Conservation (phyloP, 2,888 invertebrate species). For the Diabrotica balteata region DNA sequence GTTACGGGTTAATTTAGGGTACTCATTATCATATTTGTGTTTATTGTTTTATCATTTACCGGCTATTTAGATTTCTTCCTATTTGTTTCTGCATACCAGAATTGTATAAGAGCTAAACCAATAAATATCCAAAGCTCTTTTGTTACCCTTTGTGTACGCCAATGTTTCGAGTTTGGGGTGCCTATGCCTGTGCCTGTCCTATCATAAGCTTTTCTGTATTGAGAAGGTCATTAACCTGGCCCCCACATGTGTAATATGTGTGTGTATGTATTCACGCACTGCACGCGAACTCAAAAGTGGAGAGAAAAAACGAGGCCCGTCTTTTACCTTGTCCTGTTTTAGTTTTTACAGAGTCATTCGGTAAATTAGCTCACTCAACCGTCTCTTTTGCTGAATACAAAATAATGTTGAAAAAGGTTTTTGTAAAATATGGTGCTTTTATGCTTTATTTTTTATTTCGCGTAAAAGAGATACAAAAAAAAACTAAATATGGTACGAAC, state of each 20-base stretch:
- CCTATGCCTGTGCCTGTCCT: slow-evolving; percentile 52
- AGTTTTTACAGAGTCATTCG: slow-evolving; percentile 11
- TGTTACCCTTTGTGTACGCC: neutral
- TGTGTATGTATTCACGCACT: slow-evolving; percentile 50
- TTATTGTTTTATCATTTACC: too few species aligned
- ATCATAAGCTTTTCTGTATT: slow-evolving; percentile 57
- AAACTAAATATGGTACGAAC: too few species aligned
- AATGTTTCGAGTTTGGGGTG: slow-evolving; percentile 12
- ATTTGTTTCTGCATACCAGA: too few species aligned
- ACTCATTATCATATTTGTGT: too few species aligned
- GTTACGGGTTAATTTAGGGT: too few species aligned
- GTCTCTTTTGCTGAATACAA: neutral
- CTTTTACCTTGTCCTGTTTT: slow-evolving; percentile 43
- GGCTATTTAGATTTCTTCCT: too few species aligned
- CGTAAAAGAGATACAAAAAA: too few species aligned
- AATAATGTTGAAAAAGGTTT: neutral
- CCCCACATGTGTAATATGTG: slow-evolving; percentile 50
- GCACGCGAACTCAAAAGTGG: slow-evolving; percentile 55
- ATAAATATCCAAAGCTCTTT: too few species aligned
- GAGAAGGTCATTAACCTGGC: slow-evolving; percentile 58
- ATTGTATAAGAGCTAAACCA: too few species aligned
- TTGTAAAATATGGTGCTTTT: too few species aligned
- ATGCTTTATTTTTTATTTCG: too few species aligned
- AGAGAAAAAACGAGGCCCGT: slow-evolving; percentile 50
- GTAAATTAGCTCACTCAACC: slow-evolving; percentile 1